Base-by-base conservation (phyloP, 2,888 invertebrate species). In the Creontiades dilutus region DNA sequence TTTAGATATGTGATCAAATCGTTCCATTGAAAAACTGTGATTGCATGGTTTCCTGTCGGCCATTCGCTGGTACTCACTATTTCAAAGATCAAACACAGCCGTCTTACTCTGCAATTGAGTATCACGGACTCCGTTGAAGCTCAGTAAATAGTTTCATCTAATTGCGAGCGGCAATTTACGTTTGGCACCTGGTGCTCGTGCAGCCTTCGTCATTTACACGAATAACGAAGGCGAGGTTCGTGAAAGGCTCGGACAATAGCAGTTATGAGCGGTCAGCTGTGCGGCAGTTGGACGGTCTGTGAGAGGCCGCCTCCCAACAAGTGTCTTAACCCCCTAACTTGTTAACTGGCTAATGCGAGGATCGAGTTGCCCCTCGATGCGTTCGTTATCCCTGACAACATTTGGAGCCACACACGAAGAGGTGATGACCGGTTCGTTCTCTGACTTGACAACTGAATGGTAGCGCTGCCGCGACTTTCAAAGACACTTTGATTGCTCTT, bases 111-210 rank as follows among this genome's bases (percentile, higher is more conserved):
- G n/a, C 57, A 57, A 57, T 16, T 57, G 14, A 14, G 57, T n/a
- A 16, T 14, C n/a, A 37, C 37, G 2, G 57, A 57, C 57, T 52
- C 37, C 11, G 52, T 61, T 68, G 68, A 68, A 68, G 68, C 68
- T 68, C 68, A 23, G 68, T 68, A 68, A 68, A 68, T 68, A 68
- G 68, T 68, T 68, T 68, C 68, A 68, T 68, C 68, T 68, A 68
- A 68, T 68, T 68, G 68, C 23, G 68, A 68, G 23, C 23, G 57
- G 68, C 61, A 61, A 61, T 61, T 61, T 61, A 61, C 61, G 61
- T 19, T 61, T 61, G n/a, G 61, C 68, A 68, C 68, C 68, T 68
- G 68, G 23, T 68, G 68, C 68, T 19, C 68, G 68, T 12, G 19
- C 68, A 27, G 7, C 68, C 23, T 37, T 68, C 68, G 68, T 68